Evolutionary conservation across 2,797 vertebrate species (phyloP).

Genomic region (Chaunax sp.): DNA sequence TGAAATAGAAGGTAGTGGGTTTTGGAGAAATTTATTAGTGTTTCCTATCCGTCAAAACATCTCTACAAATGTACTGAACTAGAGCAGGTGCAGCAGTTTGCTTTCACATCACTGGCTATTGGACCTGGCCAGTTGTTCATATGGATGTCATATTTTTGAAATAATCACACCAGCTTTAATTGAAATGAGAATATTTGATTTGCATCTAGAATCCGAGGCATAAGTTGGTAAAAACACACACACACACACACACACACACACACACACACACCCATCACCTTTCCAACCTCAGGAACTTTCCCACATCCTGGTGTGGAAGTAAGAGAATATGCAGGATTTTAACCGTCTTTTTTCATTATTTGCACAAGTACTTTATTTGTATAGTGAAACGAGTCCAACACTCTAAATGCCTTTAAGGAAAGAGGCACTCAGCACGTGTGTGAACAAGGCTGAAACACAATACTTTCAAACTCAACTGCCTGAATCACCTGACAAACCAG

Average conservation of each 20-base stretch:
- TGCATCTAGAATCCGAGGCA: neutral
- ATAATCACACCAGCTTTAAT: neutral
- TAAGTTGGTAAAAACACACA: neutral
- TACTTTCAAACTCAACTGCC: no score
- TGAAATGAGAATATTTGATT: neutral
- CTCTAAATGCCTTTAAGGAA: neutral
- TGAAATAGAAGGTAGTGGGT: neutral
- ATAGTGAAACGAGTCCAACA: no score
- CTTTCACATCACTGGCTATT: neutral
- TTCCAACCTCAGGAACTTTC: neutral
- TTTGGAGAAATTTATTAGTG: neutral
- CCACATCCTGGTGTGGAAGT: neutral
- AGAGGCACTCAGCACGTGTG: neutral
- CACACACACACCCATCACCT: no score
- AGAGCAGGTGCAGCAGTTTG: neutral
- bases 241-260: no score
- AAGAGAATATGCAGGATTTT: neutral
- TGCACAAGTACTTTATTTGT: neutral
- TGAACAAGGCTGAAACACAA: neutral
- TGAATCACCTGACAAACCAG: neutral
- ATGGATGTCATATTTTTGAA: no score
- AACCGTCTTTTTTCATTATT: neutral
- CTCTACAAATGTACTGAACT: neutral
- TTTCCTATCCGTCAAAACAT: neutral
- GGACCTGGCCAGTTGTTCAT: neutral